Evolutionary conservation across 2,888 invertebrate species (phyloP), one percentile per base, ranked within the genome.

Genomic region (Molanna angustata): DNA sequence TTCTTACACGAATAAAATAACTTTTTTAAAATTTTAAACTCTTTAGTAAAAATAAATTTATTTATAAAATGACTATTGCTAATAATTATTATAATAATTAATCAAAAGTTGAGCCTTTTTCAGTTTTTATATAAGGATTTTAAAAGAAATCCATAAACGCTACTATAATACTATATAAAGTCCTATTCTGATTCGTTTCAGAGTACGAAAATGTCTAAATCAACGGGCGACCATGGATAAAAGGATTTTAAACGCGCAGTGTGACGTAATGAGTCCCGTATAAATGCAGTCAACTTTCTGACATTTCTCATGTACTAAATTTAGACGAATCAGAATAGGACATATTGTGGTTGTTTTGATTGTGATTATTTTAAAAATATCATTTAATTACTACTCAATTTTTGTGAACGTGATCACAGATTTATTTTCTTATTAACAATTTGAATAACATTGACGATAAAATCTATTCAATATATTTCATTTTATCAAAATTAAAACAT

Each of bases 341-440:
- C n/a, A n/a, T 11, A 35, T 11, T 35, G 35, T n/a, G 35, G 4
- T 13, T 11, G 6, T 9, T 35, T 35, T 9, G 13, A 13, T 4
- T 35, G 14, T 11, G 4, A 35, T 9, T 37, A 35, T 22, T 47
- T 37, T 16, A 47, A 47, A 37, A 32, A 17, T 16, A 20, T 18
- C 14, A 31, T 20, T 40, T 39, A 16, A 46, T 9, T 31, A 43
- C 39, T n/a, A 48, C 9, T 7, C 16, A 13, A 40, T 14, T 39
- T 44, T 56, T 58, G 57, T 58, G 57, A 52, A 47, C 46, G 6
- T 22, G 48, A 58, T 58, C 57, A 58, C 57, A 58, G 57, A 37
- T 52, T 52, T 37, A 43, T 20, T 32, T 35, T 7, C n/a, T n/a
- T 43, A 43, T 43, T 53, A 53, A 53, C 16, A 53, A 49, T 42